Evolutionary conservation across 2,797 vertebrate genomes (phyloP), one percentile per base, ranked within the genome.

Genomic region (Thaleichthys pacificus): DNA sequence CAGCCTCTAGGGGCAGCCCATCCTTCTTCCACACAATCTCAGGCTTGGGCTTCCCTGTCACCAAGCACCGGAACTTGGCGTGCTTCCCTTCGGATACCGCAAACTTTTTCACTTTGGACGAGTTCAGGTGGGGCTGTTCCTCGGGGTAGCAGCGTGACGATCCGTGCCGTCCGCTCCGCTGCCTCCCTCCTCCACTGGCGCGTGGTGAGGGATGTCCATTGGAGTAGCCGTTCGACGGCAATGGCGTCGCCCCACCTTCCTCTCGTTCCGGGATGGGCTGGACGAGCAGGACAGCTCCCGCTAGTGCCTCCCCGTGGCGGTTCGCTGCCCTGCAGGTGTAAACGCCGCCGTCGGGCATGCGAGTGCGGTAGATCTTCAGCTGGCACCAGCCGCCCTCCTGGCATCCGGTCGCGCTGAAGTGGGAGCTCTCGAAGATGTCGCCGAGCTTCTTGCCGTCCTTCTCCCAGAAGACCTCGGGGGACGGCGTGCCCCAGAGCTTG

Each of bases 11-110:
- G 4, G 88, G 84, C 66, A 90, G 86, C 7, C 96, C 95, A 0
- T 98, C 95, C 85, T 96, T 97, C 89, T 94, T 94, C 97, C 97
- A 99, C 65, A 97, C 42, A 17, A 98, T 97, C 89, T 99, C 97
- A 0, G 97, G 97, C 80, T 97, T 97, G 0, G 97, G 97, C 85
- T 99, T 99, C 73, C 97, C 97, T 0, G 97, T 97, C 78, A 98
- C 95, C 0, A 94, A 95, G 86, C 97, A 99, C 71, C 97, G 96
- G 68, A 99, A 98, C 85, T 99, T 99, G 83, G 97, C 97, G 0
- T 99, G 97, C 80, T 99, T 99, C 61, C 97, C 97, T n/a, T 94
- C 94, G 0, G 94, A 94, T 79, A 99, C 97, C 0, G 94, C 88
- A 30, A 98, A 99, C 15, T 92, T 95, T 85, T 98, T 99, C 75